Base-by-base conservation (phyloP, 1,140 invertebrate genomes). In the Brachionus sp. region DNA sequence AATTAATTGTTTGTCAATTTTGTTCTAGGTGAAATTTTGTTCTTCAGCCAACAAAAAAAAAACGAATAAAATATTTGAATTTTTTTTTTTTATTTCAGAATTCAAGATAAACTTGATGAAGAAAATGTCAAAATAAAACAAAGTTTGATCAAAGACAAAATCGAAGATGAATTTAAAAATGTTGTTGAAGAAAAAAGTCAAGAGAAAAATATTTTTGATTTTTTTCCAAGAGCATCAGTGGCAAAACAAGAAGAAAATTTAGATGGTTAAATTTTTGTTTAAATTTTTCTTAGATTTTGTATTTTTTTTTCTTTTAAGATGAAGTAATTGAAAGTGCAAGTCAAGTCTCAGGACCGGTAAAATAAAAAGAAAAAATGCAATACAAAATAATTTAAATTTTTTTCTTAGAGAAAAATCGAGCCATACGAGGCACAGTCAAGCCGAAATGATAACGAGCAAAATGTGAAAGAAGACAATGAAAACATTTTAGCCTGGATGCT, bases 311-410 rank as follows among this genome's bases (percentile, higher is more conserved):
- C 5, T 25, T 10, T 46, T 46, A 19, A 75, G 70, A 75, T 75
- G 70, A 75, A 75, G 3, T 75, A 9, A 75, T 75, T 29, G 70
- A 75, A 75, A 75, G 70, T 75, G 70, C 42, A n/a, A 75, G 70
- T 46, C 70, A 75, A 25, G 70, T 75, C 12, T 75, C 70, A 25
- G 70, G 70, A 75, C 70, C 70, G 16, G 70, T 75, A 16, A 46
- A 12, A 46, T 75, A 44, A 23, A 16, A 44, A 9, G 0, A 46
- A 19, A 46, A 5, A 75, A 12, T n/a, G n/a, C n/a, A n/a, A 19
- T 75, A 4, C 12, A 12, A 0, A 3, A 25, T 13, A 0, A 33
- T 0, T 35, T 46, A 2, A 29, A 9, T 46, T 46, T 75, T 29
- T 50, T 46, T 39, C 39, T 73, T 73, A 73, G 70, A 75, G 70